Conservation (phyloP, 1,140 invertebrate species). For the Ladona fulva region DNA sequence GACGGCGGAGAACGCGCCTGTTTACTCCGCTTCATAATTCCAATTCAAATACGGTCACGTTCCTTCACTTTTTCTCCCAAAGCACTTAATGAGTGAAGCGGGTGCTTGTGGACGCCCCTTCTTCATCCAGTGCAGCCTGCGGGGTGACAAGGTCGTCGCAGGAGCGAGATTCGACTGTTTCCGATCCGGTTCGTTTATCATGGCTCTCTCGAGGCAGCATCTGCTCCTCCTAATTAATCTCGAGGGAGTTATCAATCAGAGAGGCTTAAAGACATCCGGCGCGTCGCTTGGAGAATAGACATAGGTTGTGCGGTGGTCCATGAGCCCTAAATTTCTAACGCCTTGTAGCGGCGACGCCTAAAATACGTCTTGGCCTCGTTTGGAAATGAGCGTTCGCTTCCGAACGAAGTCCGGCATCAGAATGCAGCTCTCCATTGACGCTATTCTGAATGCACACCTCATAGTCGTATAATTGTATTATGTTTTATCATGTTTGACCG, state of each 20-base stretch:
- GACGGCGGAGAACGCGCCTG: background rate
- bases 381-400: too few species aligned
- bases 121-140: too few species aligned
- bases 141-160: background rate
- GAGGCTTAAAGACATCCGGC: background rate
- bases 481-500: too few species aligned
- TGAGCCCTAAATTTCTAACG: background rate
- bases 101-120: too few species aligned
- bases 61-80: background rate
- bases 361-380: too few species aligned
- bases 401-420: too few species aligned
- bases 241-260: background rate
- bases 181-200: constrained; percentile 3
- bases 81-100: too few species aligned
- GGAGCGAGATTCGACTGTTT: background rate
- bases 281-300: background rate
- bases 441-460: too few species aligned
- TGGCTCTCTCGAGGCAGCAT: background rate
- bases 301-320: background rate
- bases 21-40: background rate
- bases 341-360: background rate
- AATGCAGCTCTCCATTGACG: too few species aligned
- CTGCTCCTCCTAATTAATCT: background rate
- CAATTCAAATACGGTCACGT: constrained; percentile 2
- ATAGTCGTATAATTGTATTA: too few species aligned